phyloP scores from a whole-genome alignment of 2,797 vertebrate species.

The Alectoris magna region DNA sequence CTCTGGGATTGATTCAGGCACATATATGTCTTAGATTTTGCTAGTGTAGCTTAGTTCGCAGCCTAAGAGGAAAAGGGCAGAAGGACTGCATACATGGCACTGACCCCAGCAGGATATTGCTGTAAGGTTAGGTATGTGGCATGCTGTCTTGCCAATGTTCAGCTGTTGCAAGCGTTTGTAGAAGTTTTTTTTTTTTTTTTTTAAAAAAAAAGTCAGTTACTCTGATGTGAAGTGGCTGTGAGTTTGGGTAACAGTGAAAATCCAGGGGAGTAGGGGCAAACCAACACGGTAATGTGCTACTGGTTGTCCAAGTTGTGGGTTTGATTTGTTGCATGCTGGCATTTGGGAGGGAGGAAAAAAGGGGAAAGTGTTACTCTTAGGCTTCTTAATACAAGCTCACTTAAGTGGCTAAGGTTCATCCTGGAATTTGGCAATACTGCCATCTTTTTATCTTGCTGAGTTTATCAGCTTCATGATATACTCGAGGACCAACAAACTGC shows the following conservation, averaged over 20 bases:
- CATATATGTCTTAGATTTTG: background rate
- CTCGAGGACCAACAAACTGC: background rate
- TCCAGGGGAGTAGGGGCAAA: background rate
- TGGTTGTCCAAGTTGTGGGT: background rate
- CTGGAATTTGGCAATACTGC: background rate
- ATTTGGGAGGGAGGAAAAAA: background rate
- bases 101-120: background rate
- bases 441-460: background rate
- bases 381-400: background rate
- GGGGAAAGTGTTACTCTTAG: accelerated
- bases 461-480: background rate
- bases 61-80: background rate
- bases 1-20: background rate
- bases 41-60: background rate
- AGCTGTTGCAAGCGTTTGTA: background rate
- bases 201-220: background rate
- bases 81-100: slow-evolving; percentile 1
- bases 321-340: background rate
- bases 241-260: background rate
- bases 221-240: background rate
- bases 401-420: background rate
- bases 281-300: accelerated
- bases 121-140: slow-evolving; percentile 1
- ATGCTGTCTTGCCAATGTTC: background rate
- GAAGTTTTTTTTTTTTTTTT: background rate